phyloP scores from a whole-genome alignment of 2,888 invertebrate species.

The Lypha dubia region DNA sequence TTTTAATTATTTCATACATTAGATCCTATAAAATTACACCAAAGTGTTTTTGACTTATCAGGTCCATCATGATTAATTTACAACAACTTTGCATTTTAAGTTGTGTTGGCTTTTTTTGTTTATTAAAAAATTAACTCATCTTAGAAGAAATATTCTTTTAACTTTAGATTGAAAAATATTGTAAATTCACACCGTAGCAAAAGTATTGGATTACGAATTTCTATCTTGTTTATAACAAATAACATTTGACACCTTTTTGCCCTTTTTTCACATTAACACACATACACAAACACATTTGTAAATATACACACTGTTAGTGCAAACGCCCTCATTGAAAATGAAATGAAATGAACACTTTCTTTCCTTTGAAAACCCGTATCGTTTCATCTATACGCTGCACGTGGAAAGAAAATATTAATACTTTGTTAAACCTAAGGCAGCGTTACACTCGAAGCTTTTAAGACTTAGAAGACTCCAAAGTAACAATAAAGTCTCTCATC shows the following conservation, averaged over 20 bases:
- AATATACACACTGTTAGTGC: neutral
- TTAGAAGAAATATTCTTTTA: neutral
- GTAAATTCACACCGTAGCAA: neutral
- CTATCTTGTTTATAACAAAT: constrained; percentile 34
- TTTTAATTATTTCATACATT: neutral
- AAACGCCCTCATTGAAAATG: constrained; percentile 28
- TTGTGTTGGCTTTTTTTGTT: too few relatives aligned
- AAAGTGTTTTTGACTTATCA: neutral
- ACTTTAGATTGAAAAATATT: neutral
- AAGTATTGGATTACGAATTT: constrained; percentile 6
- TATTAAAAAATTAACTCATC: constrained; percentile 19
- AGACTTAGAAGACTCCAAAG: neutral
- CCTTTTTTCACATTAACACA: neutral
- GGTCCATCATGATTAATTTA: constrained; percentile 9
- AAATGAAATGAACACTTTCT: constrained; percentile 37
- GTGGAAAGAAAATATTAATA: constrained; percentile 15
- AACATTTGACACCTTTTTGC: constrained; percentile 68
- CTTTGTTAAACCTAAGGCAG: constrained; percentile 14
- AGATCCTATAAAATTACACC: neutral
- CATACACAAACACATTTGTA: neutral
- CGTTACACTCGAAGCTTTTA: constrained; percentile 12
- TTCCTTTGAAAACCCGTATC: neutral
- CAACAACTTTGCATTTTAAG: neutral
- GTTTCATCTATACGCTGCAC: neutral
- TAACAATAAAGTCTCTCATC: constrained; percentile 15